Evolutionary conservation across 2,797 vertebrate species (phyloP), one percentile per base, ranked within the genome.

Genomic region (Alosa sapidissima): DNA sequence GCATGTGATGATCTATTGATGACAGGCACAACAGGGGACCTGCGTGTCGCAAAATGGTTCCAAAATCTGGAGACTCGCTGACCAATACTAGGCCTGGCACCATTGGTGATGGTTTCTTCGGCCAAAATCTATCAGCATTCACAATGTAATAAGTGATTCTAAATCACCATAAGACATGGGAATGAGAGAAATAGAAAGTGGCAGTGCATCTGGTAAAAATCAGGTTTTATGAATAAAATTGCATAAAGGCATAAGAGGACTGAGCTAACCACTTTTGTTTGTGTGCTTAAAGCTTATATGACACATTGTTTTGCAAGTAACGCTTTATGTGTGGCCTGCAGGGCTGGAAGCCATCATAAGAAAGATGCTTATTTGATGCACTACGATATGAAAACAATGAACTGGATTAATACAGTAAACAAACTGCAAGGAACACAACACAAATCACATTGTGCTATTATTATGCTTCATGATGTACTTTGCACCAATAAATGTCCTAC

Each of bases 1-100:
- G 72, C 41, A 78, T 47, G 72, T 13, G 36, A 78, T 78, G 47
- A 47, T 78, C 72, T 78, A 78, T 78, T 78, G 72, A 78, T 78
- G 72, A 47, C 72, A 78, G 36, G 16, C 72, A 47, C 36, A 9
- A 41, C 72, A 78, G 16, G 72, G 36, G 41, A 16, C 68, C 19
- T 47, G 36, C 16, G 16, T 45, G 41, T 78, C 16, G 41, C 41
- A 47, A 16, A 41, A 19, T 5, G 9, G 36, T 45, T 41, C 7
- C 4, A 19, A 19, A 16, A 14, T 45, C 72, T 47, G 4, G 36
- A 16, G 72, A 78, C 72, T 55, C 54, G 19, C 3, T 19, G 72
- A 19, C 41, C 41, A 47, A 19, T 47, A 16, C 36, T 47, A 5
- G n/a, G n/a, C 58, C 58, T 21, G 10, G 9, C 5, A 62, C 58